phyloP scores from a whole-genome alignment of 2,797 vertebrate species.

The Lophius americanus region DNA sequence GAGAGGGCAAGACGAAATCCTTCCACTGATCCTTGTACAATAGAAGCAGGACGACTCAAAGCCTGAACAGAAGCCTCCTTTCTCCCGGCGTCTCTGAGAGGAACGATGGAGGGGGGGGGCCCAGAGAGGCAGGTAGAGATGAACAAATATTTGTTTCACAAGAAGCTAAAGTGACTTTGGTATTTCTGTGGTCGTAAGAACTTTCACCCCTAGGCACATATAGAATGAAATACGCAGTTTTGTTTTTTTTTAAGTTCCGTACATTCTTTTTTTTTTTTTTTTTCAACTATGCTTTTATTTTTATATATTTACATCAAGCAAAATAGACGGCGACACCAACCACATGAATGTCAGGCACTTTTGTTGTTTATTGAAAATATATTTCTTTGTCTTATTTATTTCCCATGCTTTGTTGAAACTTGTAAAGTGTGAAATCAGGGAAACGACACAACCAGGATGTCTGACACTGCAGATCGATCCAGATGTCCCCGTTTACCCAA shows the following conservation, averaged over 20 bases:
- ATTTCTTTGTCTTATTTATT: slow-evolving; percentile 55
- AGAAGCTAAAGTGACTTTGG: slow-evolving; percentile 1
- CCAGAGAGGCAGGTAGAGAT: not conserved
- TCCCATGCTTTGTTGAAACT: slow-evolving; percentile 14
- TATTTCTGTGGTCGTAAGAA: slow-evolving; percentile 20
- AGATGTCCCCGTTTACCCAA: slow-evolving; percentile 23
- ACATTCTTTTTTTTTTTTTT: slow-evolving; percentile 12
- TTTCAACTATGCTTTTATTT: not conserved
- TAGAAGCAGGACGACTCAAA: slow-evolving; percentile 2
- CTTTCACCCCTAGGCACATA: slow-evolving; percentile 21
- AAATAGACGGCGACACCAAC: slow-evolving; percentile 40
- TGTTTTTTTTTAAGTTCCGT: slow-evolving; percentile 2
- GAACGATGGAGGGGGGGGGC: not conserved
- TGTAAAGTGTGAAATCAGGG: not conserved
- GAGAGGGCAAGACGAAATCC: slow-evolving; percentile 15
- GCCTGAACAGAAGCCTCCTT: slow-evolving; percentile 6
- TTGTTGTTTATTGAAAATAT: slow-evolving; percentile 61
- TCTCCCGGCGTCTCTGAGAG: slow-evolving; percentile 4
- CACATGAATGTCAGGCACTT: slow-evolving; percentile 70
- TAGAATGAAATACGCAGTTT: slow-evolving; percentile 3
- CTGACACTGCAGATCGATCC: slow-evolving; percentile 7
- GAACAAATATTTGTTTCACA: slow-evolving; percentile 1
- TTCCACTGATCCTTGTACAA: slow-evolving; percentile 11
- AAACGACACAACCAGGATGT: slow-evolving; percentile 18
- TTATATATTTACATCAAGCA: slow-evolving; percentile 48